Conservation (phyloP, 1,140 invertebrate genomes). For the Listronotus oregonensis region DNA sequence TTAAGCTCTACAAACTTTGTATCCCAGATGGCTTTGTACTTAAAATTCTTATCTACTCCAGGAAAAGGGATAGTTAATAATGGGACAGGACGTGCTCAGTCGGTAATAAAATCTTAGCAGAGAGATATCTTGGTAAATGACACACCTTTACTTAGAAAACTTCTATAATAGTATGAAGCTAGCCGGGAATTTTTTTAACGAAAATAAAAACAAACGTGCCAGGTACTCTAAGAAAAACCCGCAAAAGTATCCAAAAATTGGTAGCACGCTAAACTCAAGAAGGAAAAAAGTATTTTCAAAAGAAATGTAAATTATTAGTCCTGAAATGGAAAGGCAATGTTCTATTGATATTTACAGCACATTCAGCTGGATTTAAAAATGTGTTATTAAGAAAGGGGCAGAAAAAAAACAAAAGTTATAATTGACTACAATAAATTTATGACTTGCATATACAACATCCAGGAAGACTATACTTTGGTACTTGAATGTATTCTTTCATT, state of each 20-base stretch:
- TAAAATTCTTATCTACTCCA: slow-evolving; percentile 26
- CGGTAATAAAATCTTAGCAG: background rate
- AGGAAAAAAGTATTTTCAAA: slow-evolving; percentile 45
- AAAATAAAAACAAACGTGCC: slow-evolving; percentile 56
- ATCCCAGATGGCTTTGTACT: slow-evolving; percentile 39
- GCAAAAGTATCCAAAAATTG: slow-evolving; percentile 51
- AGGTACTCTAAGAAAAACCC: slow-evolving; percentile 55
- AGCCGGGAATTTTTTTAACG: slow-evolving; percentile 51
- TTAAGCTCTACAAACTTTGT: slow-evolving; percentile 47
- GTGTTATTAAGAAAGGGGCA: background rate
- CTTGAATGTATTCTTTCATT: slow-evolving; percentile 1
- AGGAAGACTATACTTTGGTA: slow-evolving; percentile 27
- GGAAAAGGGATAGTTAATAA: background rate
- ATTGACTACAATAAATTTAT: slow-evolving; percentile 50
- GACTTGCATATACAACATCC: too few species aligned
- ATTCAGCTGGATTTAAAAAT: background rate
- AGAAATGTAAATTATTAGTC: slow-evolving; percentile 50
- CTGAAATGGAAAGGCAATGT: slow-evolving; percentile 58
- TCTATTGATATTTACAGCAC: slow-evolving; percentile 51
- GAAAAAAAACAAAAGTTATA: slow-evolving; percentile 46
- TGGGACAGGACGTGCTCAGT: background rate
- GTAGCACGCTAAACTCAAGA: slow-evolving; percentile 52
- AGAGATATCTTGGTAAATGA: background rate
- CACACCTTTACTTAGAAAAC: slow-evolving; percentile 31
- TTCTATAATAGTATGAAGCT: slow-evolving; percentile 56